Evolutionary conservation across 2,797 vertebrate species (phyloP).

Genomic region (Aratinga solstitialis): DNA sequence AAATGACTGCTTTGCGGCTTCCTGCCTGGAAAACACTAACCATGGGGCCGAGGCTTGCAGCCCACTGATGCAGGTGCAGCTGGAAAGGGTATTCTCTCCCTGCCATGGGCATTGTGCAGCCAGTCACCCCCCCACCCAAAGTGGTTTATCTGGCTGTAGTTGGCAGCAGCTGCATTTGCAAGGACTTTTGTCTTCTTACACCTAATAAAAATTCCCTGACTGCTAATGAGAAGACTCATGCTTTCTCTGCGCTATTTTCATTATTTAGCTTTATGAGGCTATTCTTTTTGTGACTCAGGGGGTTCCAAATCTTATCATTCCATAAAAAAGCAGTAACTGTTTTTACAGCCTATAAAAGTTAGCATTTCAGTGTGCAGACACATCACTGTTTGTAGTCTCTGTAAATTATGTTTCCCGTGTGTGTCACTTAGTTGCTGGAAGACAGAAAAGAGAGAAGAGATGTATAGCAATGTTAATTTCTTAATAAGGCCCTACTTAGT

Average conservation of each 20-base stretch:
- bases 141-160: not conserved
- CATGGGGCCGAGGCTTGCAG: not conserved
- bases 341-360: slow-evolving; percentile 11
- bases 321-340: not conserved
- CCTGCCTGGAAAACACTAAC: not conserved
- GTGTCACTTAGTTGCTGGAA: not conserved
- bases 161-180: not conserved
- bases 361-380: not conserved
- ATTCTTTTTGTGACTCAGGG: not conserved
- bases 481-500: not conserved
- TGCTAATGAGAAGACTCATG: not conserved
- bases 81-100: not conserved
- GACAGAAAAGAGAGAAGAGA: not conserved
- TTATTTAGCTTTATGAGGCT: not conserved
- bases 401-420: not conserved
- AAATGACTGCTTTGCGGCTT: not conserved
- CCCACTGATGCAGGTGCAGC: not conserved
- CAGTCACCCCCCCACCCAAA: not conserved
- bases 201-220: not conserved
- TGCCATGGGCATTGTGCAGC: fast-evolving
- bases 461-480: not conserved
- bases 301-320: not conserved
- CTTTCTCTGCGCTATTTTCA: not conserved
- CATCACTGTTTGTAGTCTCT: not conserved
- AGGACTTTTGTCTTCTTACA: not conserved